Percentiles rank a stretch among this genome's conserved stretches.
Evolutionary conservation across 1,140 invertebrate species (phyloP).

Genomic region (Cotesia chilonis): DNA sequence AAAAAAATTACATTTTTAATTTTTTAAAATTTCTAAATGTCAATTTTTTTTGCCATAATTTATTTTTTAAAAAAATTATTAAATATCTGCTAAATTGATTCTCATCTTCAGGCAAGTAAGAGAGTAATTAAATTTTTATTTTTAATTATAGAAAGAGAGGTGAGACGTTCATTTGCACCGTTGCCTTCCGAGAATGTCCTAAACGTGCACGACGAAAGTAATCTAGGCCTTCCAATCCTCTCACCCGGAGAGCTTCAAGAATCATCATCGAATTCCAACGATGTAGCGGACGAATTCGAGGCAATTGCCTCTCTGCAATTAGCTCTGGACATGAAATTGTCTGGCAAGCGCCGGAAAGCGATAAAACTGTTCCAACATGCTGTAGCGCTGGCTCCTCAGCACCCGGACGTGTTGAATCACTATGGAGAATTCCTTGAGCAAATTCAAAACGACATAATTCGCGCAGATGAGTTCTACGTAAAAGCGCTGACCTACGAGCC

Average conservation of each 20-base stretch:
- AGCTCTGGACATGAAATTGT: constrained; percentile 83
- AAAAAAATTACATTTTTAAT: too few relatives aligned
- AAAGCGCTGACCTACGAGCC: constrained; percentile 85
- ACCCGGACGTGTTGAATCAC: constrained; percentile 90
- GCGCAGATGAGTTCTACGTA: constrained; percentile 83
- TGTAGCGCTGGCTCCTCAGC: constrained; percentile 85
- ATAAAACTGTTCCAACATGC: constrained; percentile 91
- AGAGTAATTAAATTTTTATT: constrained; percentile 9
- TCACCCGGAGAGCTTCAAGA: constrained; percentile 34
- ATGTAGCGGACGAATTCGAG: constrained; percentile 70
- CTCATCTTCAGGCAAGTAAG: background rate
- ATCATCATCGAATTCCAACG: constrained; percentile 39
- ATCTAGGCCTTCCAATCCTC: constrained; percentile 45
- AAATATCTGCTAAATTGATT: too few relatives aligned
- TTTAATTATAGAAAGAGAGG: constrained; percentile 37
- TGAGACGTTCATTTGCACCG: constrained; percentile 47
- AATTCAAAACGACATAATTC: constrained; percentile 83
- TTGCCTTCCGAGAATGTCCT: constrained; percentile 52
- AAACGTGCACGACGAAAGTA: constrained; percentile 55
- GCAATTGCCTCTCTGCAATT: constrained; percentile 83
- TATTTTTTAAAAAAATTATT: too few relatives aligned
- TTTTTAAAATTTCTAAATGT: too few relatives aligned
- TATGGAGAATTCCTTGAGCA: constrained; percentile 95
- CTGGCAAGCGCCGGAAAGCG: constrained; percentile 87
- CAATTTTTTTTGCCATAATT: too few relatives aligned